Conservation (phyloP, 2,113 vertebrate species). For the Carettochelys insculpta region DNA sequence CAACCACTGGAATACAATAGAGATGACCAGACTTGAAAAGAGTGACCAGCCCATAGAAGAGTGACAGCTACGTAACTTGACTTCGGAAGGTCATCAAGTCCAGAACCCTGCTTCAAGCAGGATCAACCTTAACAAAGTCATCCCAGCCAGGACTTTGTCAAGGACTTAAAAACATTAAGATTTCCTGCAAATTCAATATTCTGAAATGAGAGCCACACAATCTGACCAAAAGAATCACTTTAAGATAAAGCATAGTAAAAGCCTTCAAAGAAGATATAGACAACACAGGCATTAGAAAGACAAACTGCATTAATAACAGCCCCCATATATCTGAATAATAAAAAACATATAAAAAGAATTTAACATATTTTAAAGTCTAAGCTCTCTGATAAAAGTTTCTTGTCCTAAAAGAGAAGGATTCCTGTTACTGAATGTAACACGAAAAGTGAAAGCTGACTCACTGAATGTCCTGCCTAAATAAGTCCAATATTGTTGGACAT, state of each 20-base stretch:
- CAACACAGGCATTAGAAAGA: not conserved
- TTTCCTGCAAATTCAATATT: not conserved
- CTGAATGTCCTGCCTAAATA: not conserved
- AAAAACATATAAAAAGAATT: not conserved
- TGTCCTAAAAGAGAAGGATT: not conserved
- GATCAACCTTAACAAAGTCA: no score
- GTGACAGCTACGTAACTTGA: no score
- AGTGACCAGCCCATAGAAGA: not conserved
- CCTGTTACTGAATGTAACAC: not conserved
- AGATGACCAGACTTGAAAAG: not conserved
- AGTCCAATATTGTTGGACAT: not conserved
- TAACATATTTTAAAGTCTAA: not conserved
- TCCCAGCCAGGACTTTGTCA: no score
- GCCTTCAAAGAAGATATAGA: not conserved
- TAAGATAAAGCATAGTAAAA: not conserved
- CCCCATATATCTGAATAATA: not conserved
- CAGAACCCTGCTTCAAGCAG: no score
- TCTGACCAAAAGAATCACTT: not conserved
- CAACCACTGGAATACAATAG: not conserved
- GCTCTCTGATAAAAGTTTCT: not conserved
- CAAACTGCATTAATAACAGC: slow-evolving; percentile 12
- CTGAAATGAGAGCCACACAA: not conserved
- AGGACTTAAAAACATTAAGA: no score
- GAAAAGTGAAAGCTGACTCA: not conserved
- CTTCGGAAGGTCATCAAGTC: no score